A percentile compares a stretch with the other conserved stretches of the same genome.
Conservation (phyloP, 2,888 invertebrate genomes). For the Liodrosophila aerea region DNA sequence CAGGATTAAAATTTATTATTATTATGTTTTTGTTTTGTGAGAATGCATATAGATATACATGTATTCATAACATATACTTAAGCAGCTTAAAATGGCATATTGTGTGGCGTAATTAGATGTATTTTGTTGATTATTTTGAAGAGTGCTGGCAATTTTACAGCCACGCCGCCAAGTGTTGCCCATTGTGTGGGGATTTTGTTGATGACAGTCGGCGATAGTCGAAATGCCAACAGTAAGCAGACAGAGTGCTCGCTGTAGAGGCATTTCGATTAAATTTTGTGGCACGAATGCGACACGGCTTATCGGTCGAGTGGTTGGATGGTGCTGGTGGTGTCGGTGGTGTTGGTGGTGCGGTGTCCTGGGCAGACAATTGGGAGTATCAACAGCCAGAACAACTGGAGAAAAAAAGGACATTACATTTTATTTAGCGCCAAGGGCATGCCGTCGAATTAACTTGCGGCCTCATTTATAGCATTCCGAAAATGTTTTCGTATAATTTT, state of each 20-base stretch:
- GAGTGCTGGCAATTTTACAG: slow-evolving; percentile 17
- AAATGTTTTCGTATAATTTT: slow-evolving; percentile 62
- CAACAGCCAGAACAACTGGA: not conserved
- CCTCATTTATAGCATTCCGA: slow-evolving; percentile 56
- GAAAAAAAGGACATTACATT: slow-evolving; percentile 39
- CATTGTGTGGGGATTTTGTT: slow-evolving; percentile 12
- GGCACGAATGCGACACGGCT: slow-evolving; percentile 39
- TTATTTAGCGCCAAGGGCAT: slow-evolving; percentile 32
- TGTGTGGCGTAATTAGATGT: slow-evolving; percentile 14
- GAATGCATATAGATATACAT: no score
- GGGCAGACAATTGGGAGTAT: not conserved
- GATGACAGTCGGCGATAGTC: slow-evolving; percentile 25
- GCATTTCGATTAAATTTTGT: slow-evolving; percentile 54
- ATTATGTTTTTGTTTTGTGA: no score
- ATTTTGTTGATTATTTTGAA: slow-evolving; percentile 11
- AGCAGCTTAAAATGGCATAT: no score
- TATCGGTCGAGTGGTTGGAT: slow-evolving; percentile 33
- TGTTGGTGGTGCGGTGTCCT: not conserved
- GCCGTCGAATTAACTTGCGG: slow-evolving; percentile 55
- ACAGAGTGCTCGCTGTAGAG: slow-evolving; percentile 12
- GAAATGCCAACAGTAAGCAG: slow-evolving; percentile 5
- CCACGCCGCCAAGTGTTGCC: slow-evolving; percentile 3
- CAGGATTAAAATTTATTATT: no score
- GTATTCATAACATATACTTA: no score
- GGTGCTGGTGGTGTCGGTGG: not conserved